Evolutionary conservation across 1,140 invertebrate species (phyloP).

Genomic region (Notospermus geniculatus): DNA sequence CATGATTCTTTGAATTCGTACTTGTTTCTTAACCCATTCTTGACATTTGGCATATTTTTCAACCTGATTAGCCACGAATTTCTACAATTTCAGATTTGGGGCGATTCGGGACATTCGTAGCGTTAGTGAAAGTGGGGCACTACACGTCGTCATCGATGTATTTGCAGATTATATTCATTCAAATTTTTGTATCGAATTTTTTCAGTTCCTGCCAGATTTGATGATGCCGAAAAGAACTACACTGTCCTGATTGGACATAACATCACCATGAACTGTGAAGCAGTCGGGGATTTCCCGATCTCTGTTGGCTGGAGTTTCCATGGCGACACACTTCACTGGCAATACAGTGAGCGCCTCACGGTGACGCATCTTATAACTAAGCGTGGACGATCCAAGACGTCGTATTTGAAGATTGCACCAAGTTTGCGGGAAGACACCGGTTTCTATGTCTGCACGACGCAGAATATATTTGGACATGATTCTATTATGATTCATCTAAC

Average conservation of each 20-base stretch:
- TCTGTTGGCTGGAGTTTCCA: constrained; percentile 73
- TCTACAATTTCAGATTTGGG: no score
- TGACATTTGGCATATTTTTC: no score
- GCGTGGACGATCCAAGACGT: constrained; percentile 28
- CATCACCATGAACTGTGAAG: constrained; percentile 83
- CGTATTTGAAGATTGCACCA: constrained; percentile 36
- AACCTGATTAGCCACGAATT: no score
- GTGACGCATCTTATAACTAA: not conserved
- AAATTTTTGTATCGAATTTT: no score
- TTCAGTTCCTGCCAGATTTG: constrained; percentile 49
- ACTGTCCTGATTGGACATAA: constrained; percentile 80
- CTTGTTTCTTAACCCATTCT: no score
- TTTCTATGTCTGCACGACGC: constrained; percentile 47
- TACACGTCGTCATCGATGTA: no score
- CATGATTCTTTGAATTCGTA: no score
- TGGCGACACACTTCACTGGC: constrained; percentile 12
- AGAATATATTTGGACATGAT: constrained; percentile 48
- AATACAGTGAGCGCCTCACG: constrained; percentile 1
- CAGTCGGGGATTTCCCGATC: constrained; percentile 83
- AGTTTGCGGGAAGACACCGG: constrained; percentile 43
- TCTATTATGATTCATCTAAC: constrained; percentile 37
- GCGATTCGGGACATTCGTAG: no score
- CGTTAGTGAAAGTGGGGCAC: no score
- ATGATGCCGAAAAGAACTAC: constrained; percentile 40
- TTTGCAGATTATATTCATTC: no score